phyloP scores from a whole-genome alignment of 2,797 vertebrate genomes.

The Enteromius afrohamiltoni region DNA sequence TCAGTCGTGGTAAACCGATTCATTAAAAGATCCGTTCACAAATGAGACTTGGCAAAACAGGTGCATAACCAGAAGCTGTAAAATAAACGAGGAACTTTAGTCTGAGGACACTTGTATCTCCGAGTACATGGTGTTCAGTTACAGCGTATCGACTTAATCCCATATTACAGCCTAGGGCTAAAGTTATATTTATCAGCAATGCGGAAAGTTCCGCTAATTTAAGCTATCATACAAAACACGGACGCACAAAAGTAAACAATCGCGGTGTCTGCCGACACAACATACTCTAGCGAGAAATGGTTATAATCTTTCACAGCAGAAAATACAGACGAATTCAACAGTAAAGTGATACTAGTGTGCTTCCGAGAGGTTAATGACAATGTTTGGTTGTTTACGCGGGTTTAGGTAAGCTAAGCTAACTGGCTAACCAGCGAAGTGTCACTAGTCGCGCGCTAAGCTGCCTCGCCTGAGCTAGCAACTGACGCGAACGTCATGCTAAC shows the following conservation, averaged over 20 bases:
- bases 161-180: not conserved
- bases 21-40: not conserved
- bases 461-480: slow-evolving; percentile 37
- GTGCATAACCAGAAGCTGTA: not conserved
- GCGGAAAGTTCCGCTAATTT: not conserved
- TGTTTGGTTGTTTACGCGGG: not conserved
- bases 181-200: not conserved
- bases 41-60: not conserved
- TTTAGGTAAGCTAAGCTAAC: slow-evolving; percentile 45
- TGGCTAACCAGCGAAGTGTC: slow-evolving; percentile 44
- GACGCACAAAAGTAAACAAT: slow-evolving; percentile 30
- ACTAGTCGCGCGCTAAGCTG: slow-evolving; percentile 41
- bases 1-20: not conserved
- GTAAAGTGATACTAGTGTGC: not conserved
- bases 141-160: not conserved
- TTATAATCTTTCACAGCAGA: not conserved
- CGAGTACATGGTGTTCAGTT: not conserved
- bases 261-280: not conserved
- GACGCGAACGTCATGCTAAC: not conserved
- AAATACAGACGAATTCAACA: not conserved
- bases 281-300: not conserved
- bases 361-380: not conserved
- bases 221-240: too few relatives aligned
- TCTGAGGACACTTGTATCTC: not conserved
- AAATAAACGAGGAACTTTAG: not conserved